These are phyloP conservation scores for Actenoides lindsayi DNA, from an alignment of 2,113 vertebrate species.

Conservation along the genomic window DNA sequence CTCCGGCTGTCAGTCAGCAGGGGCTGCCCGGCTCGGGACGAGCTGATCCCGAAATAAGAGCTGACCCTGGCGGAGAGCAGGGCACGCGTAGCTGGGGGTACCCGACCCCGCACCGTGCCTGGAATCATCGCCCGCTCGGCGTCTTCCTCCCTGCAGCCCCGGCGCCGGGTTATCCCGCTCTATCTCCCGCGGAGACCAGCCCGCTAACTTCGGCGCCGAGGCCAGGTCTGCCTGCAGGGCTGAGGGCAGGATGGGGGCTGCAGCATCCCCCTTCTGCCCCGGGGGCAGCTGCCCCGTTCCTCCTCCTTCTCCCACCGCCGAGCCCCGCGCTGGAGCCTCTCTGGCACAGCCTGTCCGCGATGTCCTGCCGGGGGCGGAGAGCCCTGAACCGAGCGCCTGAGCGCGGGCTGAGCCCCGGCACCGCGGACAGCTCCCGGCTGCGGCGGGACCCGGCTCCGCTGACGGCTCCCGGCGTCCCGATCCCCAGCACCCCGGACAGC, in stretches of 20 bases:
- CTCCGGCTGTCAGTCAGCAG: neutral
- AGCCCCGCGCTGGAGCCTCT: neutral
- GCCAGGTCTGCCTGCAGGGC: neutral
- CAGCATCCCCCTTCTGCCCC: neutral
- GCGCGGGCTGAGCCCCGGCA: neutral
- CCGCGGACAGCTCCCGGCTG: neutral
- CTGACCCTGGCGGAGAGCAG: neutral
- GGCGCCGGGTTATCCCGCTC: neutral
- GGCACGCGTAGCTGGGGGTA: neutral
- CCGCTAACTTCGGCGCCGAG: neutral
- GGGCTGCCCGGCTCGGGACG: neutral
- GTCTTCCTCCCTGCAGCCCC: neutral
- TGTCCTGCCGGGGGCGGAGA: neutral
- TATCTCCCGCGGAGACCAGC: neutral
- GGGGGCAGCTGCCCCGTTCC: slow-evolving; percentile 1
- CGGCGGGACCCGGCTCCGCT: too few relatives aligned
- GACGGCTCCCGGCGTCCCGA: neutral
- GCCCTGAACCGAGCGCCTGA: neutral
- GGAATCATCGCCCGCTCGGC: neutral
- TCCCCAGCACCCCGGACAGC: neutral
- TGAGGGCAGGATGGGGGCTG: slow-evolving; percentile 9
- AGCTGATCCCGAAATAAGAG: slow-evolving; percentile 1
- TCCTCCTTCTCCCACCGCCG: neutral
- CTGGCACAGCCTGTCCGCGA: neutral
- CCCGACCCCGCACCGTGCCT: neutral